These are phyloP conservation scores for Zootoca vivipara DNA, from an alignment of 2,113 vertebrate species.

Conservation along the genomic window DNA sequence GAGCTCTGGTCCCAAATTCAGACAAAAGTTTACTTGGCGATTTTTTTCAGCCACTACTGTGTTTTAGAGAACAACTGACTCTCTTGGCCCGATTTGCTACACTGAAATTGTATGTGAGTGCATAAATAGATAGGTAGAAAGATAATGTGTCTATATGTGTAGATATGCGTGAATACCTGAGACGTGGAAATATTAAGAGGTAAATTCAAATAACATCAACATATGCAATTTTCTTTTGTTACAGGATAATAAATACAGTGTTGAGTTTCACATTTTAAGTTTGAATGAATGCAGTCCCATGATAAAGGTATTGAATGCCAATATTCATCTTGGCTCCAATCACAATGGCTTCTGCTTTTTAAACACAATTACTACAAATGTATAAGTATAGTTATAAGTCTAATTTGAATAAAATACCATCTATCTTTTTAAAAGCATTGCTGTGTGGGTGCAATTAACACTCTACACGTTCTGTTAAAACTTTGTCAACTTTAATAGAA, in stretches of 20 bases:
- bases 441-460: background rate
- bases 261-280: background rate
- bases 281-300: background rate
- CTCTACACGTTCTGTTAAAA: background rate
- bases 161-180: background rate
- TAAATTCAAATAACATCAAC: background rate
- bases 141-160: background rate
- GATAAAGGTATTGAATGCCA: background rate
- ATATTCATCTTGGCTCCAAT: background rate
- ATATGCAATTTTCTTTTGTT: background rate
- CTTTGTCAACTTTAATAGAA: background rate
- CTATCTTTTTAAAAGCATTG: background rate
- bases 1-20: background rate
- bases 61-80: background rate
- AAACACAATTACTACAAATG: background rate
- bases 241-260: background rate
- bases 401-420: background rate
- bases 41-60: background rate
- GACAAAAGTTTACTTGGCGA: background rate
- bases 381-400: background rate
- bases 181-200: background rate
- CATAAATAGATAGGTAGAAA: no score
- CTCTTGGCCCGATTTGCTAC: background rate
- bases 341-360: background rate
- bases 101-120: background rate